phyloP scores from a whole-genome alignment of 1,140 invertebrate genomes.

The Chironomus tepperi region DNA sequence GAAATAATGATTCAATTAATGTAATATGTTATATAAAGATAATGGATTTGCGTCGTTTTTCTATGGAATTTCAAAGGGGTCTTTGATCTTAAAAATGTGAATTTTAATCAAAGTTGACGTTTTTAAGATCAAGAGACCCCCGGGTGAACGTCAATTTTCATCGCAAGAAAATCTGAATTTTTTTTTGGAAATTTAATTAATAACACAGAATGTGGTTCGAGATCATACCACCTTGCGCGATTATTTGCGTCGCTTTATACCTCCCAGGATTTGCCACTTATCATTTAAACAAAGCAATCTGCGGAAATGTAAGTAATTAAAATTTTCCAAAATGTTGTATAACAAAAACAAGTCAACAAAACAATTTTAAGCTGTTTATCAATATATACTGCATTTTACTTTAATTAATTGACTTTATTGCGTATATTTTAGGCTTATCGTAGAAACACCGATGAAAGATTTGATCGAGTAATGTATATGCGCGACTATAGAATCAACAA shows the following conservation, averaged over 20 bases:
- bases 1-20: no score
- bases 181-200: neutral
- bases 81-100: no score
- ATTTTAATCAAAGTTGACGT: no score
- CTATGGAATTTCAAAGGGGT: no score
- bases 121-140: no score
- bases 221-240: constrained; percentile 49
- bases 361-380: constrained; percentile 26
- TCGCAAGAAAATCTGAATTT: no score
- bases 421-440: constrained; percentile 41
- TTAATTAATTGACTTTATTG: constrained; percentile 35
- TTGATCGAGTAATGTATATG: constrained; percentile 44
- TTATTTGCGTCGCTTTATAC: constrained; percentile 46
- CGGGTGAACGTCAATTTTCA: no score
- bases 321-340: constrained; percentile 4
- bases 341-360: constrained; percentile 20
- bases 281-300: constrained; percentile 46
- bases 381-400: constrained; percentile 29
- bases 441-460: constrained; percentile 42
- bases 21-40: no score
- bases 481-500: constrained; percentile 45
- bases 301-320: constrained; percentile 47
- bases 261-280: constrained; percentile 48
- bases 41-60: no score
- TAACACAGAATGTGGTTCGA: constrained; percentile 50